phyloP scores from a whole-genome alignment of 2,797 vertebrate species.

The Gymnocypris eckloni region DNA sequence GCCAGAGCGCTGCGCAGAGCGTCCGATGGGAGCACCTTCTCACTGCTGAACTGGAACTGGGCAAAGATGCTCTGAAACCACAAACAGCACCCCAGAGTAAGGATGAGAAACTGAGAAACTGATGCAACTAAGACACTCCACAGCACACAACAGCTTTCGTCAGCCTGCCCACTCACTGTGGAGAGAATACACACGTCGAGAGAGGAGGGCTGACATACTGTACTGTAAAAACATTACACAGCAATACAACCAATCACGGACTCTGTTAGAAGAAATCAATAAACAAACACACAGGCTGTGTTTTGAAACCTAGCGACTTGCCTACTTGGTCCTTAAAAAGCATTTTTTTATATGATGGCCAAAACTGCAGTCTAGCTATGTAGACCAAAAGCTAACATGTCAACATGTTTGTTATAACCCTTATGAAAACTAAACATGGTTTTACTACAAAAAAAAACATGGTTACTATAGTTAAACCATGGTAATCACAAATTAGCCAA shows the following conservation, averaged over 20 bases:
- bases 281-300: neutral
- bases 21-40: slow-evolving; percentile 95
- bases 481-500: neutral
- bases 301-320: slow-evolving; percentile 5
- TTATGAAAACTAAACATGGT: neutral
- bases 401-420: neutral
- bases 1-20: slow-evolving; percentile 93
- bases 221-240: slow-evolving; percentile 24
- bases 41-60: slow-evolving; percentile 97
- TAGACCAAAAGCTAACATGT: neutral
- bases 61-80: slow-evolving; percentile 91
- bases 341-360: neutral
- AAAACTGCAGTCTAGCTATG: neutral
- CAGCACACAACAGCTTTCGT: slow-evolving; percentile 32
- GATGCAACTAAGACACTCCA: slow-evolving; percentile 47
- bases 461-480: neutral
- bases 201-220: slow-evolving; percentile 14
- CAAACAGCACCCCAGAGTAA: slow-evolving; percentile 26
- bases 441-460: neutral
- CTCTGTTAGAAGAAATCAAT: neutral
- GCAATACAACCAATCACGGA: slow-evolving; percentile 10
- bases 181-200: neutral
- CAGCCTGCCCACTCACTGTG: neutral
- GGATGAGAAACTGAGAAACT: neutral
- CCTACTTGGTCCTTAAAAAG: neutral